Percentiles rank a stretch among this genome's conserved stretches.
Evolutionary conservation across 2,113 vertebrate genomes (phyloP).

Genomic region (Hystrix brachyura): DNA sequence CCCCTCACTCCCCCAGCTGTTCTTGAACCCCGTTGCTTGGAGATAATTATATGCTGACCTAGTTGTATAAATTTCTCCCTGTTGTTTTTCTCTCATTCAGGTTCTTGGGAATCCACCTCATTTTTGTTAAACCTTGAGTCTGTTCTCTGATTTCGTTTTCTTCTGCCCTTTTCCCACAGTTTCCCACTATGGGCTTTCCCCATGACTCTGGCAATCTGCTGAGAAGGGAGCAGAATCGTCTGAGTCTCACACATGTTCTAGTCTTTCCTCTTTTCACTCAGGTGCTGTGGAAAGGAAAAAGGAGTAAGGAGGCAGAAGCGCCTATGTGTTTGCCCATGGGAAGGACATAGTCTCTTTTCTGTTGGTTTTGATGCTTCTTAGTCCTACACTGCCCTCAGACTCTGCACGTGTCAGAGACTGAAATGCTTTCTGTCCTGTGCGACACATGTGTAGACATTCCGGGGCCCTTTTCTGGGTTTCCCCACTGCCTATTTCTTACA

Average conservation of each 20-base stretch:
- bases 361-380: background rate
- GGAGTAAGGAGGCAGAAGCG: background rate
- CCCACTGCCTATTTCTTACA: background rate
- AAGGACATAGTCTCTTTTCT: background rate
- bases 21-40: background rate
- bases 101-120: background rate
- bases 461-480: background rate
- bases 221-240: background rate
- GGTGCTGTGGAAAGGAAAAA: no score
- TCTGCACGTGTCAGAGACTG: background rate
- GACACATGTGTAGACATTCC: background rate
- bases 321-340: background rate
- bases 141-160: background rate
- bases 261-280: background rate
- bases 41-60: background rate
- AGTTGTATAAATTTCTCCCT: background rate
- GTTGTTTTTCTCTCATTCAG: background rate
- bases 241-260: fast-evolving
- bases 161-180: fast-evolving
- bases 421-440: background rate
- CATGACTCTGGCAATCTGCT: background rate
- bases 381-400: background rate
- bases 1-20: background rate
- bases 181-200: background rate
- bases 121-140: background rate